A percentile compares a stretch with the other conserved stretches of the same genome.
These are phyloP conservation scores for Misgurnus mizolepis DNA, from an alignment of 2,113 vertebrate genomes.

Conservation along the genomic window DNA sequence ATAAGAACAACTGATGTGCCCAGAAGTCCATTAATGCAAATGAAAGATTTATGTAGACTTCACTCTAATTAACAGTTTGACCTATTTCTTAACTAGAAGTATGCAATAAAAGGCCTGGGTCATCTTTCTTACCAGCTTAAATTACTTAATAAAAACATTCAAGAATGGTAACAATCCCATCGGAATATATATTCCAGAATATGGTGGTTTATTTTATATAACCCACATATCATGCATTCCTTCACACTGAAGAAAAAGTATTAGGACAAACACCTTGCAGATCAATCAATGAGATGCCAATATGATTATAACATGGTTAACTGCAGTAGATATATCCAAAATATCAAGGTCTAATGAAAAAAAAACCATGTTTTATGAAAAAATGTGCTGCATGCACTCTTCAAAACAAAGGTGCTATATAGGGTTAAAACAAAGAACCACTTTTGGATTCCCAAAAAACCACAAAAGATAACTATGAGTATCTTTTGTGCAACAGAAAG, in stretches of 20 bases:
- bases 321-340: neutral
- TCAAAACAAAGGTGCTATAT: too few relatives aligned
- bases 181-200: neutral
- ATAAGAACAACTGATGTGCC: slow-evolving; percentile 8
- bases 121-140: neutral
- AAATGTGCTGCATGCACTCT: too few relatives aligned
- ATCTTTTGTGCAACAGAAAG: too few relatives aligned
- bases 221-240: neutral
- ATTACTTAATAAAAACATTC: neutral
- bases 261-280: neutral
- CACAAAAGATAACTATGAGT: too few relatives aligned
- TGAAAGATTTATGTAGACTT: slow-evolving; percentile 14
- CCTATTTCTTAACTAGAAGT: neutral
- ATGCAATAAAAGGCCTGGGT: neutral
- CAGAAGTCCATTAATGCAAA: neutral
- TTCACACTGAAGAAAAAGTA: neutral
- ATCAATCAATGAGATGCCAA: neutral
- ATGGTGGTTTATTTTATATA: neutral
- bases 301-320: slow-evolving; percentile 14
- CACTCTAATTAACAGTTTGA: slow-evolving; percentile 25
- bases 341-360: neutral
- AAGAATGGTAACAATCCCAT: neutral
- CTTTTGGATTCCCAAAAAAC: too few relatives aligned
- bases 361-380: too few relatives aligned
- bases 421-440: too few relatives aligned